Evolutionary conservation across 2,113 vertebrate genomes (phyloP).

Genomic region (Naja naja): DNA sequence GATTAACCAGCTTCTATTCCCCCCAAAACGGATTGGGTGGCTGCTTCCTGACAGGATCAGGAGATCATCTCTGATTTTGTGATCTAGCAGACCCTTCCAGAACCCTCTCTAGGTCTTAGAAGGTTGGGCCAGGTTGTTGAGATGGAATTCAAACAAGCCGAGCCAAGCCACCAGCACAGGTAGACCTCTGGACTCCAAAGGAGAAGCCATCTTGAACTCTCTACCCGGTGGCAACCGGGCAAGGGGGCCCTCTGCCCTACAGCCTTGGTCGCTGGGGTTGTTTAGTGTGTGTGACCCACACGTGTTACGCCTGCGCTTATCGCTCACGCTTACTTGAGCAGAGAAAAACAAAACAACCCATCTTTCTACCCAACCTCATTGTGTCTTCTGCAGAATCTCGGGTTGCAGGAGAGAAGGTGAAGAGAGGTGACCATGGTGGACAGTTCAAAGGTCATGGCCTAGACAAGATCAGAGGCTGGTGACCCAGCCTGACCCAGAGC

Average conservation of each 20-base stretch:
- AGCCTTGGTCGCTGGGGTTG: background rate
- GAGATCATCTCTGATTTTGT: background rate
- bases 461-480: background rate
- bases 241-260: background rate
- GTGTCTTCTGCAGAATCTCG: background rate
- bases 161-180: no score
- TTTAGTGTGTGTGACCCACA: background rate
- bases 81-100: background rate
- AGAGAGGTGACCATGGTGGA: background rate
- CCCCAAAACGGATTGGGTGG: background rate
- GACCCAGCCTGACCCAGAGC: background rate
- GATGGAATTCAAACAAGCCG: no score
- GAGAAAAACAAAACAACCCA: background rate
- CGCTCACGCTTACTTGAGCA: background rate
- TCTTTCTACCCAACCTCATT: background rate
- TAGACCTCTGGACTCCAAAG: background rate
- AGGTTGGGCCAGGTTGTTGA: background rate
- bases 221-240: background rate
- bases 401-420: no score
- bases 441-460: background rate
- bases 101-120: accelerated
- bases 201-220: background rate
- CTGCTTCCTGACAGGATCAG: background rate
- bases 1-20: background rate
- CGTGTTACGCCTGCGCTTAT: background rate